Base-by-base conservation (phyloP, 2,797 vertebrate genomes). In the Hybognathus amarus region DNA sequence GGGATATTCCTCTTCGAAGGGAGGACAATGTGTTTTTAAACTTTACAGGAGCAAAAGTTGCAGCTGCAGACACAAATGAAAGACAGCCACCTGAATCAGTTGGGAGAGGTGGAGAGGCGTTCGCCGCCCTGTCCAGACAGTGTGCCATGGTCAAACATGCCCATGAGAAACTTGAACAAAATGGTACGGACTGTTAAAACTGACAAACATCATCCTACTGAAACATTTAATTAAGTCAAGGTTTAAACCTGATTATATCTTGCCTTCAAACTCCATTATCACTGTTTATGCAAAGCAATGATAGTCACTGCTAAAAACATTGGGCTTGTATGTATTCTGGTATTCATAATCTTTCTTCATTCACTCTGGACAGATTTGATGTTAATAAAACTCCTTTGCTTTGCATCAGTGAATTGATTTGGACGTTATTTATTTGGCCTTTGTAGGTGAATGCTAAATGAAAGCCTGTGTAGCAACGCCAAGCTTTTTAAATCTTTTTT, bases 31-130 rank as follows among this genome's bases (percentile, higher is more conserved):
- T 63, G 61, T 69, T 85, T 83, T 83, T 83, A 66, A 83, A 78
- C 61, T 85, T 86, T 86, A 20, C 90, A 99, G 98, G 97, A 97
- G 77, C 96, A 97, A 88, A 98, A 97, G 85, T 87, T 96, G 27
- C 91, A 95, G 70, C 89, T 97, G 90, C 95, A 97, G 90, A 92
- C 85, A 91, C 87, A 91, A 74, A 93, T 94, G 0, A 98, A 97
- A 92, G 96, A 97, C 87, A 95, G 95, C 80, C 94, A 97, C 90
- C 91, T 97, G 73, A 97, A 94, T 86, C 97, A 97, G 85, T 89
- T 98, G 85, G 95, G 91, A 77, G 96, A 98, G 91, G 93, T 96
- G 86, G 97, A 98, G 91, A 97, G 93, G 87, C 96, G 94, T 63
- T 94, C 54, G 64, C 66, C 6, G 70, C 74, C 27, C 66, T 95